Evolutionary conservation across 2,888 invertebrate genomes (phyloP).

Genomic region (Stenichneumon culpator): DNA sequence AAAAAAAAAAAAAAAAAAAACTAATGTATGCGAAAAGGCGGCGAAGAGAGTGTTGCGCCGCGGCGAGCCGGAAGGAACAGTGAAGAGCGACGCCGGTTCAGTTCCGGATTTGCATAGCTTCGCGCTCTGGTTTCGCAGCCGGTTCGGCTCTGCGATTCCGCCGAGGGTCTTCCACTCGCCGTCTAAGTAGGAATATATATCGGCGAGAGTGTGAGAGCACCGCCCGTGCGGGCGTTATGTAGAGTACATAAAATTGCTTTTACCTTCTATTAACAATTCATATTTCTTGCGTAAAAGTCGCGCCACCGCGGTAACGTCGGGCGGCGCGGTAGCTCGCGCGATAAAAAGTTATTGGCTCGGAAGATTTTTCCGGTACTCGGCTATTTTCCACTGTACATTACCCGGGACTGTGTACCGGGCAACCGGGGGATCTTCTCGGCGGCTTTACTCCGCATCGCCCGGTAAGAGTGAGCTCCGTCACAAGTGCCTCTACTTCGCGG

Average conservation of each 20-base stretch:
- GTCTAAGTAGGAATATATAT: constrained; percentile 77
- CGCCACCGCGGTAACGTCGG: constrained; percentile 40
- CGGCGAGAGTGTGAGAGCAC: constrained; percentile 70
- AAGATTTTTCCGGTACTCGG: constrained; percentile 73
- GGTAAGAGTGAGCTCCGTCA: neutral
- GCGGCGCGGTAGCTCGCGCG: constrained; percentile 61
- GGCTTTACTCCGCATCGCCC: neutral
- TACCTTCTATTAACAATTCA: constrained; percentile 85
- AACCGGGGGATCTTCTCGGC: constrained; percentile 4
- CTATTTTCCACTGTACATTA: constrained; percentile 40
- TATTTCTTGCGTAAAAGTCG: constrained; percentile 83
- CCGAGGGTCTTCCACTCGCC: constrained; percentile 53
- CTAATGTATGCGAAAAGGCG: constrained; percentile 80
- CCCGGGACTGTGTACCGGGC: constrained; percentile 17
- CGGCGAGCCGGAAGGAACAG: constrained; percentile 43
- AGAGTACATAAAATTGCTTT: constrained; percentile 84
- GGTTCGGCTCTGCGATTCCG: constrained; percentile 21
- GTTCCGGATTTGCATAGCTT: constrained; percentile 63
- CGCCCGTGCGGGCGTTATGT: constrained; percentile 76
- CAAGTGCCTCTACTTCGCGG: constrained; percentile 1
- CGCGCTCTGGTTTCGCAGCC: constrained; percentile 13
- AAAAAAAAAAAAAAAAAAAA: neutral
- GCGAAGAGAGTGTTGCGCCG: constrained; percentile 65
- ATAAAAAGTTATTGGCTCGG: constrained; percentile 82
- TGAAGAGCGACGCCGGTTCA: constrained; percentile 49